Evolutionary conservation across 2,113 vertebrate species (phyloP).

Genomic region (Ciconia maguari): DNA sequence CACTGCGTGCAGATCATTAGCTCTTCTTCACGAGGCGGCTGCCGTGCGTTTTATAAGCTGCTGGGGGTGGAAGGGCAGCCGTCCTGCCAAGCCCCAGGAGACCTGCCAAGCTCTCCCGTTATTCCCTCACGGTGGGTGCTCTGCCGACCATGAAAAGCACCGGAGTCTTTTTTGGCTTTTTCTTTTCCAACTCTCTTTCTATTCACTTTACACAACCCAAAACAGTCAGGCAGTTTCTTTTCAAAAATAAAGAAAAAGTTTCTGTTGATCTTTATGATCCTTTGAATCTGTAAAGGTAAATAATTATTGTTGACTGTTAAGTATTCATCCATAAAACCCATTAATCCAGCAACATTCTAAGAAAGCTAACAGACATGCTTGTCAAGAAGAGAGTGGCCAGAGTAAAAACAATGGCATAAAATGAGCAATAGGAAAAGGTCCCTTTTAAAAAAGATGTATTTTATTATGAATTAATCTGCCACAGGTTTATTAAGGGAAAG

Average conservation of each 20-base stretch:
- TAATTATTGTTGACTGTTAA: neutral
- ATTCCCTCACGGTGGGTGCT: neutral
- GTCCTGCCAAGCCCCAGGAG: neutral
- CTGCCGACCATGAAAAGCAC: neutral
- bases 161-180: neutral
- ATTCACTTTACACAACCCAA: neutral
- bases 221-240: neutral
- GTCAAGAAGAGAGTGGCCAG: neutral
- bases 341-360: neutral
- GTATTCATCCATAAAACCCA: neutral
- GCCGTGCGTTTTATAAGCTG: neutral
- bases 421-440: neutral
- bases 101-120: neutral
- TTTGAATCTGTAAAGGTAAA: neutral
- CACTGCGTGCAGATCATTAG: fast-evolving
- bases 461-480: neutral
- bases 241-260: neutral
- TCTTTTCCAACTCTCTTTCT: neutral
- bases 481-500: neutral
- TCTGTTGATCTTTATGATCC: neutral
- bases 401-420: fast-evolving
- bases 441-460: neutral
- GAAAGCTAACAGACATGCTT: neutral
- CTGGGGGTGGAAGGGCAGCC: neutral
- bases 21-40: neutral